Conservation (phyloP, 1,140 invertebrate species). For the Coenobita brevimanus region DNA sequence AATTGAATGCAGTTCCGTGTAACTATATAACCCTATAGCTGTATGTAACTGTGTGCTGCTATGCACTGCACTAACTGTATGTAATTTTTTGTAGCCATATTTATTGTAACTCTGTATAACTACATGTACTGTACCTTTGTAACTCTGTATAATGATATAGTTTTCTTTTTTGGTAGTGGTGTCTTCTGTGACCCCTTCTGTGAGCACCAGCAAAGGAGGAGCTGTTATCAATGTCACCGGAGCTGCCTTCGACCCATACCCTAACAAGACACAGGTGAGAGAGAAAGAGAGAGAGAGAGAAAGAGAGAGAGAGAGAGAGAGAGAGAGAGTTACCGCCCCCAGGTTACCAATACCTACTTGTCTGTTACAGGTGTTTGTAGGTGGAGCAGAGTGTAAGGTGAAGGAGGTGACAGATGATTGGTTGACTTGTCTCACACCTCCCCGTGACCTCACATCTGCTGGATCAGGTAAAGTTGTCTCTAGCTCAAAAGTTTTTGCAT, state of each 20-base stretch:
- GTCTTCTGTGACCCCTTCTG: constrained; percentile 6
- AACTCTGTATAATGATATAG: no score
- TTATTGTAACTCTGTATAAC: neutral
- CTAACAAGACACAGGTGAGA: constrained; percentile 23
- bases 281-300: neutral
- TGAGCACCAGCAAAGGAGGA: constrained; percentile 11
- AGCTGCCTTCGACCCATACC: constrained; percentile 26
- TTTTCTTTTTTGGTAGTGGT: constrained; percentile 8
- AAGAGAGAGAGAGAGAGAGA: neutral
- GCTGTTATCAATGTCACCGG: constrained; percentile 34
- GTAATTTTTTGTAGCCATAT: no score
- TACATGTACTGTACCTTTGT: neutral
- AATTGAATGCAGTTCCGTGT: no score
- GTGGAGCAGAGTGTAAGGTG: constrained; percentile 19
- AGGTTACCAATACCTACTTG: neutral
- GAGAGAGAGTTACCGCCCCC: neutral
- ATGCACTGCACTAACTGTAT: no score
- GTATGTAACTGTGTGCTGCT: no score
- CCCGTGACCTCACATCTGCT: neutral
- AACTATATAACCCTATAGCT: no score
- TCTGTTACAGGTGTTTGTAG: constrained; percentile 33
- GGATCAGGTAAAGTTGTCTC: neutral
- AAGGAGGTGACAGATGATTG: neutral
- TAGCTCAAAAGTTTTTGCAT: no score
- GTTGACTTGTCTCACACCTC: constrained; percentile 8